Conservation (phyloP, 2,797 vertebrate genomes). For the Huso huso region DNA sequence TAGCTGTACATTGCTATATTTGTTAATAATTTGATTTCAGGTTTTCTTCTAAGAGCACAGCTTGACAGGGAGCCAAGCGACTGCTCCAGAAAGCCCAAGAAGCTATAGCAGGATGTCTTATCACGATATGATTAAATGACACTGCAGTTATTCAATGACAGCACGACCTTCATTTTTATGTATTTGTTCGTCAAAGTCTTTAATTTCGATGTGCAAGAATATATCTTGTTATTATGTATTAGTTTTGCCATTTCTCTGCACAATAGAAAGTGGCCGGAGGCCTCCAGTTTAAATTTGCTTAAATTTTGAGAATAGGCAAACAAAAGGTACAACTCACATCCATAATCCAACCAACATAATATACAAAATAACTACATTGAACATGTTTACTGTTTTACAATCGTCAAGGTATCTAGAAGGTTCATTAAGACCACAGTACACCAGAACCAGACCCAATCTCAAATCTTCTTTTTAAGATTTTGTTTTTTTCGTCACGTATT, state of each 20-base stretch:
- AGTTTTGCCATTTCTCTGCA: slow-evolving; percentile 47
- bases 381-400: slow-evolving; percentile 61
- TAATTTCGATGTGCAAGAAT: slow-evolving; percentile 52
- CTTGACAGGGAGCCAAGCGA: too few relatives aligned
- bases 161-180: slow-evolving; percentile 16
- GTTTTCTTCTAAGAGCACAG: too few relatives aligned
- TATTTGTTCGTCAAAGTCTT: slow-evolving; percentile 50
- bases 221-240: slow-evolving; percentile 45
- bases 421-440: slow-evolving; percentile 49
- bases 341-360: slow-evolving; percentile 28
- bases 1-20: too few relatives aligned
- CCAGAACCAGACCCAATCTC: slow-evolving; percentile 45
- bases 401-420: slow-evolving; percentile 55
- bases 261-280: slow-evolving; percentile 42
- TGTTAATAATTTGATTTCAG: too few relatives aligned
- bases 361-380: slow-evolving; percentile 59
- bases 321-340: slow-evolving; percentile 20
- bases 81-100: too few relatives aligned
- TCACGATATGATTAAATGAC: too few relatives aligned
- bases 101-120: too few relatives aligned
- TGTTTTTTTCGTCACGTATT: slow-evolving; percentile 43
- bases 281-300: slow-evolving; percentile 6
- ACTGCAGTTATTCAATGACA: slow-evolving; percentile 12
- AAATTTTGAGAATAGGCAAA: slow-evolving; percentile 19
- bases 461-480: slow-evolving; percentile 40